Evolutionary conservation across 2,113 vertebrate genomes (phyloP).

Genomic region (Ophiodon elongatus): DNA sequence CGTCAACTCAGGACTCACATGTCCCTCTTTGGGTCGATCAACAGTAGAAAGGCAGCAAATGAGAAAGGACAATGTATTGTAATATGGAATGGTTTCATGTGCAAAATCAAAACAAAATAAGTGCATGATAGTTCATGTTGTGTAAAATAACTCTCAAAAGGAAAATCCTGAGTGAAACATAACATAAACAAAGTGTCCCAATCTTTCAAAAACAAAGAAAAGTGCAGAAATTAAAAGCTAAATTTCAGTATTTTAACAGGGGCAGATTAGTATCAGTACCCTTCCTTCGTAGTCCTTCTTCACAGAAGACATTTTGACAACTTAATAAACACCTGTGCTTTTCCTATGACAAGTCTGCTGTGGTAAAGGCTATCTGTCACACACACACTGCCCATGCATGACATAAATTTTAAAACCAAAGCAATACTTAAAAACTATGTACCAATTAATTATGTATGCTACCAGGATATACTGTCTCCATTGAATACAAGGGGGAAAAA

Average conservation of each 20-base stretch:
- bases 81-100: constrained; percentile 45
- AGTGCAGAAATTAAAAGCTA: constrained; percentile 50
- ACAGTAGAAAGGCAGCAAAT: constrained; percentile 42
- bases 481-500: not conserved
- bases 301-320: not conserved
- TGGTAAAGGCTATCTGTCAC: constrained; percentile 22
- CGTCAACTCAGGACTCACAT: constrained; percentile 36
- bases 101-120: constrained; percentile 62
- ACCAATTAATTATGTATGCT: not conserved
- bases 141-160: constrained; percentile 15
- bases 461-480: not conserved
- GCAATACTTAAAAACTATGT: not conserved
- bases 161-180: constrained; percentile 44
- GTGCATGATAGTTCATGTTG: constrained; percentile 42
- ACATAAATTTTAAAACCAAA: constrained; percentile 36
- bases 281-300: constrained; percentile 23
- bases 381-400: constrained; percentile 1
- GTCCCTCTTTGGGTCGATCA: constrained; percentile 61
- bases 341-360: not conserved
- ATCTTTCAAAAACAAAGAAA: constrained; percentile 40
- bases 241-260: constrained; percentile 12
- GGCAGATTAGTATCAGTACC: constrained; percentile 5
- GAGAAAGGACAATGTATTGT: not conserved
- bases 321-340: constrained; percentile 7
- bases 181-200: constrained; percentile 11